Percentiles rank a stretch among this genome's conserved stretches.
Evolutionary conservation across 2,797 vertebrate species (phyloP).

Genomic region (Brachyalestes nurse): DNA sequence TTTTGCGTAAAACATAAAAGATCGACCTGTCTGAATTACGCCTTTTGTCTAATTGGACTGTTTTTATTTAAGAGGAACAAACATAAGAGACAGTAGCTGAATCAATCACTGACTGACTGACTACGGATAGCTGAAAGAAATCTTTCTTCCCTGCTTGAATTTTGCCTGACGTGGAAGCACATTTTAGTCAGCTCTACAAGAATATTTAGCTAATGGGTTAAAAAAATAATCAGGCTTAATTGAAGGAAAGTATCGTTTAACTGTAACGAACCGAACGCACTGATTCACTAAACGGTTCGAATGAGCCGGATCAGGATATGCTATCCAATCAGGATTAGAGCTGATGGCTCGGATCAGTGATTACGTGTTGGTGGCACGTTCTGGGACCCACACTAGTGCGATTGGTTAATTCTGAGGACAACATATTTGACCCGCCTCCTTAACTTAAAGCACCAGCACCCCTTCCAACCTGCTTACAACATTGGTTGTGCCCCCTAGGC

Average conservation of each 20-base stretch:
- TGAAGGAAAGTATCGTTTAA: not conserved
- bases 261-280: not conserved
- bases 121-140: not conserved
- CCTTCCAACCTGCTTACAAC: not conserved
- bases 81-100: too few relatives aligned
- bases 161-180: not conserved
- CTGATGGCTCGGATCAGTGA: not conserved
- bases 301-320: not conserved
- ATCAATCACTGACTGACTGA: too few relatives aligned
- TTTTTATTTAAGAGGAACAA: too few relatives aligned
- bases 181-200: not conserved
- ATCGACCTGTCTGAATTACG: too few relatives aligned
- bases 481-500: not conserved
- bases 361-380: conserved; percentile 5
- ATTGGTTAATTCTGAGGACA: conserved; percentile 11
- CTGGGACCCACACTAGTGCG: not conserved
- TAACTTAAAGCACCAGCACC: conserved; percentile 38
- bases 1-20: not conserved
- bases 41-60: too few relatives aligned
- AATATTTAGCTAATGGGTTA: not conserved
- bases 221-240: not conserved
- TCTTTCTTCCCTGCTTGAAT: too few relatives aligned
- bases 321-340: not conserved
- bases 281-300: not conserved
- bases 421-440: conserved; percentile 10